Conservation (phyloP, 2,888 invertebrate species). For the Druceiella hillmani region DNA sequence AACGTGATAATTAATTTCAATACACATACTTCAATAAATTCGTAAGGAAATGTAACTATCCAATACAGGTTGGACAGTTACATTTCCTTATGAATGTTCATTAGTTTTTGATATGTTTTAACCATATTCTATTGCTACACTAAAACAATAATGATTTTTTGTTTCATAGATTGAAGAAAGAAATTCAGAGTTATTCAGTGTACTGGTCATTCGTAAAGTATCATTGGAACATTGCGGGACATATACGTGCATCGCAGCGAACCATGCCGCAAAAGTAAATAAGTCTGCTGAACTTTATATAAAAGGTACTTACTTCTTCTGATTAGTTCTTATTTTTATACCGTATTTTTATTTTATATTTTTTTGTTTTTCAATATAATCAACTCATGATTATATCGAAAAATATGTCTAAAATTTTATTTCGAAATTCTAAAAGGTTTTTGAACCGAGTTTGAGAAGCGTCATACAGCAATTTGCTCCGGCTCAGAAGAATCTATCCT, state of each 20-base stretch:
- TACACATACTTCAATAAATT: too few relatives aligned
- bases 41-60: too few relatives aligned
- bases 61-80: too few relatives aligned
- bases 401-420: background rate
- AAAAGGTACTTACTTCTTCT: too few relatives aligned
- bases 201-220: slow-evolving; percentile 65
- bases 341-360: background rate
- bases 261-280: slow-evolving; percentile 66
- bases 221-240: slow-evolving; percentile 63
- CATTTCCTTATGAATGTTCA: too few relatives aligned
- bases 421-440: background rate
- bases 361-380: background rate
- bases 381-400: background rate
- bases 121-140: too few relatives aligned
- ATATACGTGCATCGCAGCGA: slow-evolving; percentile 68
- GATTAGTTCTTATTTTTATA: slow-evolving; percentile 15
- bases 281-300: slow-evolving; percentile 66
- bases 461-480: slow-evolving; percentile 6
- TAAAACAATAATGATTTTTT: slow-evolving; percentile 13
- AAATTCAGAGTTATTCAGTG: slow-evolving; percentile 63
- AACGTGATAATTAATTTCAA: too few relatives aligned
- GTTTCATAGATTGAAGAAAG: slow-evolving; percentile 55
- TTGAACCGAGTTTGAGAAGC: background rate
- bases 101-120: too few relatives aligned
- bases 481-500: background rate